phyloP scores from a whole-genome alignment of 2,888 invertebrate species.

The Diploptera punctata region DNA sequence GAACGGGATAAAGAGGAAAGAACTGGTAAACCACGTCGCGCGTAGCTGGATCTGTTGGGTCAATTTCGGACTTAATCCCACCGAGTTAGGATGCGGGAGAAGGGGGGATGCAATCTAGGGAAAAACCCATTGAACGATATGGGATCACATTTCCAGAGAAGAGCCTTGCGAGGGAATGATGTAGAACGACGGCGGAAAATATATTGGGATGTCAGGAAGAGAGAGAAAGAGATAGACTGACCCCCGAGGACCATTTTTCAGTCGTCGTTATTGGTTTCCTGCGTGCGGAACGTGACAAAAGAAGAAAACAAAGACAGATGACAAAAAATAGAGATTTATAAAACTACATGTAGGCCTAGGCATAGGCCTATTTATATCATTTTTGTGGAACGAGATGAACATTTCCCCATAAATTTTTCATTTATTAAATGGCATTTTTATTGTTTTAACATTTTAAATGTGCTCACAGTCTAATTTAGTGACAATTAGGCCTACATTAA shows the following conservation, averaged over 20 bases:
- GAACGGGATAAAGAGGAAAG: too few relatives aligned
- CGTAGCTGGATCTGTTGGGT: too few relatives aligned
- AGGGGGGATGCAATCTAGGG: constrained; percentile 34
- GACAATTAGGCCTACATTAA: too few relatives aligned
- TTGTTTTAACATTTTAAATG: too few relatives aligned
- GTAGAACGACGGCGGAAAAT: constrained; percentile 16
- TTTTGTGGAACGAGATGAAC: too few relatives aligned
- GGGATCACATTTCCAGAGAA: constrained; percentile 39
- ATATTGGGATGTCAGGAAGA: constrained; percentile 6
- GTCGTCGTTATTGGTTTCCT: constrained; percentile 36
- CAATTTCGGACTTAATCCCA: constrained; percentile 32
- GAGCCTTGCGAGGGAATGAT: constrained; percentile 39
- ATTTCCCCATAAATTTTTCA: too few relatives aligned
- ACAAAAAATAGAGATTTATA: too few relatives aligned
- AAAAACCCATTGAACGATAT: constrained; percentile 30
- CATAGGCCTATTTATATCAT: too few relatives aligned
- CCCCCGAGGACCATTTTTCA: constrained; percentile 34
- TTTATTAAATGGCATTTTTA: too few relatives aligned
- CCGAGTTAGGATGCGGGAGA: constrained; percentile 33
- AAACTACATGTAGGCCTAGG: too few relatives aligned
- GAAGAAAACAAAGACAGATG: neutral
- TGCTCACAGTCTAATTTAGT: too few relatives aligned
- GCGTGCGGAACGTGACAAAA: neutral
- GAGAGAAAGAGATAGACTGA: constrained; percentile 8
- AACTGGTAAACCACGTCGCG: too few relatives aligned